A percentile compares a stretch with the other conserved stretches of the same genome.
phyloP scores from a whole-genome alignment of 1,140 invertebrate species.

The Drosophila nikananu region DNA sequence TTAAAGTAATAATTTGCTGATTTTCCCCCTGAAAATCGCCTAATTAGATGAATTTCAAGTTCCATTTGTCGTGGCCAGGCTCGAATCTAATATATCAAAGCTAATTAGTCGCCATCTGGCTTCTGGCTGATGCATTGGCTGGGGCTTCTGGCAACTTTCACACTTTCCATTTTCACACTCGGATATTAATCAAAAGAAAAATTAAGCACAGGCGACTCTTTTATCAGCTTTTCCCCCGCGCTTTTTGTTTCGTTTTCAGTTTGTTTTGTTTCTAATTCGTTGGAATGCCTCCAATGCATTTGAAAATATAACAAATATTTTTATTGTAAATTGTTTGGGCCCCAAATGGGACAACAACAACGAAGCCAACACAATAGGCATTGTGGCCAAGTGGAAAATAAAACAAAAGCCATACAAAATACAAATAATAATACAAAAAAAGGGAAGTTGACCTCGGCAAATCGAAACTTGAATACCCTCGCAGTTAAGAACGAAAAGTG shows the following conservation, averaged over 20 bases:
- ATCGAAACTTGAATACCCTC: background rate
- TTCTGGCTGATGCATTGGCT: conserved; percentile 28
- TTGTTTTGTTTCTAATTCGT: conserved; percentile 36
- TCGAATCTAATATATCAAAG: conserved; percentile 65
- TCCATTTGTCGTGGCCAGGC: conserved; percentile 56
- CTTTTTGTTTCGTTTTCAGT: conserved; percentile 14
- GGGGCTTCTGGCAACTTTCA: conserved; percentile 63
- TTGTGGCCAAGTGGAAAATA: conserved; percentile 48
- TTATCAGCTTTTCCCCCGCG: conserved; percentile 9
- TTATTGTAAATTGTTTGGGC: conserved; percentile 46
- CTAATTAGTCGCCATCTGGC: conserved; percentile 69
- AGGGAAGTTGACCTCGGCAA: conserved; percentile 9
- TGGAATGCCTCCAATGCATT: conserved; percentile 50
- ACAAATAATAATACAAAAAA: conserved; percentile 13
- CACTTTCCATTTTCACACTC: conserved; percentile 79
- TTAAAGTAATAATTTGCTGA: conserved; percentile 72
- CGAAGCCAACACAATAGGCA: conserved; percentile 24
- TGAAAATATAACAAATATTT: conserved; percentile 61
- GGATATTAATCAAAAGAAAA: conserved; percentile 69
- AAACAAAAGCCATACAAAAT: conserved; percentile 57
- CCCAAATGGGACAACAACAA: conserved; percentile 48
- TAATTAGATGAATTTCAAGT: conserved; percentile 73
- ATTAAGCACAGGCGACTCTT: conserved; percentile 36
- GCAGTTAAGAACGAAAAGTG: background rate
- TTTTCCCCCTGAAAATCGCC: conserved; percentile 66